Conservation (phyloP, 2,888 invertebrate species). For the Deilephila porcellus region DNA sequence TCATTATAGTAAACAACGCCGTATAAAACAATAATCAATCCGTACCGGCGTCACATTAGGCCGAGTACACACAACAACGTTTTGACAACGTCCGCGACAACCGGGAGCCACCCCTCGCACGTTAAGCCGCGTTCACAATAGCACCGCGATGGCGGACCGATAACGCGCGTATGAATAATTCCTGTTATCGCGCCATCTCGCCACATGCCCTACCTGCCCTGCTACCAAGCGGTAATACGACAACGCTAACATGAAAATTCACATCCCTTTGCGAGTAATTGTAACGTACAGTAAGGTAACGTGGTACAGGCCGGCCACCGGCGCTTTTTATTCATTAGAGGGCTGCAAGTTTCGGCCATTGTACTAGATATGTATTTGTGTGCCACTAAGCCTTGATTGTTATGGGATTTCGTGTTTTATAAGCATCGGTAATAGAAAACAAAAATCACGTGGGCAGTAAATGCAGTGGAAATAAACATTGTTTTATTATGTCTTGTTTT, state of each 20-base stretch:
- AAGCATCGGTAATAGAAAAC: constrained; percentile 68
- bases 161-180: constrained; percentile 84
- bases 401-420: constrained; percentile 72
- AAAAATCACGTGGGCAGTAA: constrained; percentile 58
- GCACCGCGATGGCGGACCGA: constrained; percentile 81
- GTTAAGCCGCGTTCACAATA: constrained; percentile 78
- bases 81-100: constrained; percentile 79
- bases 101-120: constrained; percentile 80
- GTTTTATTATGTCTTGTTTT: neutral
- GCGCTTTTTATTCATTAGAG: constrained; percentile 80
- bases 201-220: constrained; percentile 84
- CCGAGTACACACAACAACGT: constrained; percentile 74
- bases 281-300: constrained; percentile 46
- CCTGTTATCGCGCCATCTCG: constrained; percentile 83
- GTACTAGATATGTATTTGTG: constrained; percentile 77
- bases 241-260: constrained; percentile 55
- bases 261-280: constrained; percentile 47
- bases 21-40: constrained; percentile 78
- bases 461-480: constrained; percentile 64
- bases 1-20: constrained; percentile 61
- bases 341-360: constrained; percentile 78
- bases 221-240: constrained; percentile 69
- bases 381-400: constrained; percentile 77
- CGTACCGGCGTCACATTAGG: constrained; percentile 71
- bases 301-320: constrained; percentile 69